Conservation (phyloP, 2,113 vertebrate genomes). For the Rana temporaria region DNA sequence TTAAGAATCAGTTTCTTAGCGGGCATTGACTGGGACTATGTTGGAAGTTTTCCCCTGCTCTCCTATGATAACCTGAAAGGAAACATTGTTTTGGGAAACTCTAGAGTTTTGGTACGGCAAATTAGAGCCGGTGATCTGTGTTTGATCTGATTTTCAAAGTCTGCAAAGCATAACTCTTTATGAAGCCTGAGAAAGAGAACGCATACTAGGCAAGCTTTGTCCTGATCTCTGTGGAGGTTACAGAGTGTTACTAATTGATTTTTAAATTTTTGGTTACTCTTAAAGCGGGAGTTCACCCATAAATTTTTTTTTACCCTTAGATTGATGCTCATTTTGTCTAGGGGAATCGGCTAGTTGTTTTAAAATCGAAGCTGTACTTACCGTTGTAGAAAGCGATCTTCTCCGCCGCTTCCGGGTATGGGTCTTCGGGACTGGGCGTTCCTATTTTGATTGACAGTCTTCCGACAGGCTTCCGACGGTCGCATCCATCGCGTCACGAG, state of each 20-base stretch:
- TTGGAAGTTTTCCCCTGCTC: neutral
- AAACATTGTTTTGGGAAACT: constrained; percentile 39
- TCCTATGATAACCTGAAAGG: constrained; percentile 31
- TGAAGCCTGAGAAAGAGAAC: neutral
- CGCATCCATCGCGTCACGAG: too few relatives aligned
- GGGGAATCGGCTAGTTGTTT: too few relatives aligned
- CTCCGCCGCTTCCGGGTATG: too few relatives aligned
- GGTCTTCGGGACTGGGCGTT: too few relatives aligned
- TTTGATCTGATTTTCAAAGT: constrained; percentile 1
- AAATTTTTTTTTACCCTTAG: too few relatives aligned
- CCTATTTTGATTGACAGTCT: too few relatives aligned
- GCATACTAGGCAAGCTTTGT: neutral
- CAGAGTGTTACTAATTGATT: neutral
- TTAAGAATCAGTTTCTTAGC: neutral
- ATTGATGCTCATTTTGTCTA: too few relatives aligned
- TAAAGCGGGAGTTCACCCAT: too few relatives aligned
- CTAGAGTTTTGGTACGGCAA: constrained; percentile 1
- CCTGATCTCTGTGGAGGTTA: neutral
- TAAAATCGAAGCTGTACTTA: too few relatives aligned
- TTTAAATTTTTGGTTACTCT: neutral
- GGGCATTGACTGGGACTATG: neutral
- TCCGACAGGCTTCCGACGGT: too few relatives aligned
- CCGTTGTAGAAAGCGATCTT: too few relatives aligned
- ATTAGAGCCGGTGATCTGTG: neutral
- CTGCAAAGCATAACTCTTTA: neutral